Conservation (phyloP, 2,113 vertebrate species). For the Pagrus major region DNA sequence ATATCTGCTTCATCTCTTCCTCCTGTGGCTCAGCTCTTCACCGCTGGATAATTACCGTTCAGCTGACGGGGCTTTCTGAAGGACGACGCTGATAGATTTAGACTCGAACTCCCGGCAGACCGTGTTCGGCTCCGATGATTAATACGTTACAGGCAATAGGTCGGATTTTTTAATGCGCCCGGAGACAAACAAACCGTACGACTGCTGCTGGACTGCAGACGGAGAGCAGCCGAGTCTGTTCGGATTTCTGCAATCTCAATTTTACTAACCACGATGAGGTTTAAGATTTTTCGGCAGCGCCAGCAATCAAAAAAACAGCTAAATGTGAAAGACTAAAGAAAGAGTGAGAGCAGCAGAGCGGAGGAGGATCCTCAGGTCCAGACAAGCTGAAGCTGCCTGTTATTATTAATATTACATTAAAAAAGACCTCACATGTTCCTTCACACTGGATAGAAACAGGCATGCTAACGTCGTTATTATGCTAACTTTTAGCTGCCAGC, state of each 20-base stretch:
- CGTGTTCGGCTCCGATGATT: conserved; percentile 19
- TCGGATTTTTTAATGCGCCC: neutral
- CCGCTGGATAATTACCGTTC: conserved; percentile 63
- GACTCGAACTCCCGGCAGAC: conserved; percentile 48
- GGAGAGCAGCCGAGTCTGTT: neutral
- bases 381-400: neutral
- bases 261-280: too few species aligned
- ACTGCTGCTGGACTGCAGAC: neutral
- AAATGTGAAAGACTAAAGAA: too few species aligned
- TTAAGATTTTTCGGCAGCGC: too few species aligned
- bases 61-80: conserved; percentile 57
- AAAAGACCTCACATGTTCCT: neutral
- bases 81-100: conserved; percentile 46
- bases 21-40: conserved; percentile 51
- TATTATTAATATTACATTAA: neutral
- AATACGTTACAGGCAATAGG: conserved; percentile 28
- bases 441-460: neutral
- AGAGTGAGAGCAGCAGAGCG: too few species aligned
- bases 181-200: neutral
- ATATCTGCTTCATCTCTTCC: conserved; percentile 68
- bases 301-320: too few species aligned
- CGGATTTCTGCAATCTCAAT: neutral
- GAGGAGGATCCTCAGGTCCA: too few species aligned
- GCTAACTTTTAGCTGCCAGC: neutral
- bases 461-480: neutral